Evolutionary conservation across 1,140 invertebrate species (phyloP), one percentile per base, ranked within the genome.

Genomic region (Philotrypesis tridentata): DNA sequence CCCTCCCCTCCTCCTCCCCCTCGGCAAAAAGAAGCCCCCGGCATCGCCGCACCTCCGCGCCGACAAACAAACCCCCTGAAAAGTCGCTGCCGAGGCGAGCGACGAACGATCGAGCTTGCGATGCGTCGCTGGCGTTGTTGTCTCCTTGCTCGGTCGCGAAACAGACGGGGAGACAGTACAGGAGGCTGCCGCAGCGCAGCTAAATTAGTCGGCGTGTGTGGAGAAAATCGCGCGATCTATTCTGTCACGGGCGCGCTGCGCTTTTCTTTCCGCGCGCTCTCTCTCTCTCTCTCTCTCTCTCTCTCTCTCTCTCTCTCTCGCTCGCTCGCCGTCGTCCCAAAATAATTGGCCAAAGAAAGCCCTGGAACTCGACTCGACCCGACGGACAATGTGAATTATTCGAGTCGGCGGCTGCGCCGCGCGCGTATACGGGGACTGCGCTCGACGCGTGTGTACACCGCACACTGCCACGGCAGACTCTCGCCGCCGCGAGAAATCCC

Each of bases 341-440:
- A 92, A 92, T 92, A 92, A 92, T 92, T 91, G 88, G 86, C 90
- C 91, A 91, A 92, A 92, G 86, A 90, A 91, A 91, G 86, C 85
- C 86, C 77, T 88, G 83, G 86, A 91, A 86, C 87, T 85, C 89
- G 88, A 89, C 90, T 88, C 89, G 67, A 21, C 73, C 23, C 89
- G 90, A 90, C 90, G 89, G 90, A 92, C 91, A 92, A 92, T 92
- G 91, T 91, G 89, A 92, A 92, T 91, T 91, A 91, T 91, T 91
- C 87, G 89, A 90, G 89, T 88, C 88, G 89, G 86, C 89, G 90
- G 86, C 86, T 65, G 60, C 80, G 71, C 80, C 71, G 74, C n/a
- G n/a, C n/a, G n/a, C n/a, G n/a, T n/a, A n/a, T 76, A 85, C 85
- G n/a, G 48, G 48, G 48, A 55, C 48, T 55, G 48, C 6, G n/a